Percentiles rank a stretch among this genome's conserved stretches.
phyloP scores from a whole-genome alignment of 2,888 invertebrate species.

The Parascotia fuliginaria region DNA sequence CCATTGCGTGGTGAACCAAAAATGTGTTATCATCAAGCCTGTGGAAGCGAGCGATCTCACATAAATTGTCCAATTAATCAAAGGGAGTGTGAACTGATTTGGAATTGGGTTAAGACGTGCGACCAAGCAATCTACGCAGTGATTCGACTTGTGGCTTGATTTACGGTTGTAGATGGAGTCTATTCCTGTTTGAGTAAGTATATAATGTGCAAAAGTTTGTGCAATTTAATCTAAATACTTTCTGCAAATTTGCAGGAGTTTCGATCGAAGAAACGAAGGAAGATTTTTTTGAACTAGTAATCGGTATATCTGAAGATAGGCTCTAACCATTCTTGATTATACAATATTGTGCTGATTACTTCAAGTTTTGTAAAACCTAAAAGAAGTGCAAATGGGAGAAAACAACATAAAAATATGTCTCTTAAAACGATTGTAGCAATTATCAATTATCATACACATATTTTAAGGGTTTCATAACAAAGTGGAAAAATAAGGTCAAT shows the following conservation, averaged over 20 bases:
- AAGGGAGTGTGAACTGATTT: slow-evolving; percentile 31
- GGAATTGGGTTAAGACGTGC: slow-evolving; percentile 25
- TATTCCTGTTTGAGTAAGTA: neutral
- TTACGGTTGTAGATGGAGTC: slow-evolving; percentile 11
- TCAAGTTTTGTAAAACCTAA: no score
- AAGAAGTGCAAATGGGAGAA: no score
- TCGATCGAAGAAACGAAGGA: neutral
- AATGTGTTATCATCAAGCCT: slow-evolving; percentile 14
- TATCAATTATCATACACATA: no score
- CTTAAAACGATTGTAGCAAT: no score
- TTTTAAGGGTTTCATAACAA: no score
- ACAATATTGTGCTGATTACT: no score
- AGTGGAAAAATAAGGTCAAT: no score
- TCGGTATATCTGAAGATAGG: no score
- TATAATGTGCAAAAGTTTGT: neutral
- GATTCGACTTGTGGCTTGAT: slow-evolving; percentile 25
- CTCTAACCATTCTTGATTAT: no score
- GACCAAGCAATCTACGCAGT: slow-evolving; percentile 31
- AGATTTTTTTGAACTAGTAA: neutral
- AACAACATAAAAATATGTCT: no score
- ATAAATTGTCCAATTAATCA: slow-evolving; percentile 35
- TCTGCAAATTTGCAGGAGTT: neutral
- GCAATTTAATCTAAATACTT: neutral
- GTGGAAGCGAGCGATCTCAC: slow-evolving; percentile 15
- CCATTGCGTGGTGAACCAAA: slow-evolving; percentile 16